Evolutionary conservation across 1,140 invertebrate genomes (phyloP), one percentile per base, ranked within the genome.

Genomic region (Bombus sibiricus): DNA sequence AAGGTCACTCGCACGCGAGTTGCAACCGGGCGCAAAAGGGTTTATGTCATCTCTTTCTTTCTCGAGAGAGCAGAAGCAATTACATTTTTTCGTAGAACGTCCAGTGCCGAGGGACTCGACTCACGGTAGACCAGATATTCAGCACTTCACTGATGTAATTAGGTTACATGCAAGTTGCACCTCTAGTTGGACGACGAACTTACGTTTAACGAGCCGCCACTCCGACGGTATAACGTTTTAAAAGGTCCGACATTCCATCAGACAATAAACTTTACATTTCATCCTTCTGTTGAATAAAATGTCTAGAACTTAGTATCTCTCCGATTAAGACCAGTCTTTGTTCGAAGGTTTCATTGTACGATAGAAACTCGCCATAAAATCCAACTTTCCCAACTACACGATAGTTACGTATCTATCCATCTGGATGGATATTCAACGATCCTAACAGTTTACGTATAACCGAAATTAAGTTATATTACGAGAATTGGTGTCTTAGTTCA

Each of bases 221-320:
- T 76, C 34, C 57, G 13, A 22, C n/a, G 6, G 34, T n/a, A 37
- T 41, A 47, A 43, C 74, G 74, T 75, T 75, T 75, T 75, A 76
- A 41, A 47, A 66, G 41, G 34, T 32, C 32, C 59, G 28, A 66
- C 57, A 62, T 62, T 62, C 59, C 3, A 28, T 62, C 59, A 5
- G 59, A 62, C 59, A 18, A 22, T 22, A 53, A 53, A 53, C 47
- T 53, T 53, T 22, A 22, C 18, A 2, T 53, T 53, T 53, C 47
- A 53, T 22, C 47, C 47, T 53, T 53, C 47, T 2, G 47, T 53
- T 0, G 47, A 53, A 53, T 53, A 8, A 53, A 53, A 53, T 22
- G 47, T 53, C 18, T 2, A 53, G 18, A 53, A 53, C 47, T 53
- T 22, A 0, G 47, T 22, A 53, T 22, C 47, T 53, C 18, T 53